Evolutionary conservation across 2,888 invertebrate genomes (phyloP).

Genomic region (Omphaloscelis lunosa): DNA sequence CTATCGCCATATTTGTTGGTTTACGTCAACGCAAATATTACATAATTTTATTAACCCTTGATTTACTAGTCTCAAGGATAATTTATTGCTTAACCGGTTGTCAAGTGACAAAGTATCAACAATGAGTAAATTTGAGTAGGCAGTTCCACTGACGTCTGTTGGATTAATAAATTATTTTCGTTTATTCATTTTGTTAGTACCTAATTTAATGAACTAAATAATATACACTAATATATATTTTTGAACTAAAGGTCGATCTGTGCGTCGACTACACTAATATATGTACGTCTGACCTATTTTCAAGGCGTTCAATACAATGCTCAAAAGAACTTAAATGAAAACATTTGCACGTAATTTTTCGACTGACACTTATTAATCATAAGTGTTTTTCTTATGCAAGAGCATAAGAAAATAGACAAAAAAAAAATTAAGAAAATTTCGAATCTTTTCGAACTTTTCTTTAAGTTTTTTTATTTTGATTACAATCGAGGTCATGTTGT

Average conservation of each 20-base stretch:
- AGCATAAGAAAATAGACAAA: too few species aligned
- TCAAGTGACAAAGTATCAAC: not conserved
- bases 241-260: not conserved
- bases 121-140: not conserved
- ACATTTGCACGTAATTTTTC: not conserved
- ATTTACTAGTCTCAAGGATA: not conserved
- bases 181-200: not conserved
- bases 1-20: slow-evolving; percentile 43
- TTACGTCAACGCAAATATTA: slow-evolving; percentile 22
- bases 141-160: not conserved
- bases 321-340: not conserved
- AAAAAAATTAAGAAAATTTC: too few species aligned
- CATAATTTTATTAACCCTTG: not conserved
- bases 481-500: not conserved
- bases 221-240: not conserved
- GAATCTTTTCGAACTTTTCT: not conserved
- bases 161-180: not conserved
- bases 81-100: not conserved
- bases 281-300: slow-evolving; percentile 27
- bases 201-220: not conserved
- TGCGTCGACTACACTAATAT: not conserved
- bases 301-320: slow-evolving; percentile 27
- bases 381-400: not conserved
- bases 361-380: slow-evolving; percentile 5
- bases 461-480: not conserved